A percentile compares a stretch with the other conserved stretches of the same genome.
Conservation (phyloP, 2,888 invertebrate species). For the Acleris laterana region DNA sequence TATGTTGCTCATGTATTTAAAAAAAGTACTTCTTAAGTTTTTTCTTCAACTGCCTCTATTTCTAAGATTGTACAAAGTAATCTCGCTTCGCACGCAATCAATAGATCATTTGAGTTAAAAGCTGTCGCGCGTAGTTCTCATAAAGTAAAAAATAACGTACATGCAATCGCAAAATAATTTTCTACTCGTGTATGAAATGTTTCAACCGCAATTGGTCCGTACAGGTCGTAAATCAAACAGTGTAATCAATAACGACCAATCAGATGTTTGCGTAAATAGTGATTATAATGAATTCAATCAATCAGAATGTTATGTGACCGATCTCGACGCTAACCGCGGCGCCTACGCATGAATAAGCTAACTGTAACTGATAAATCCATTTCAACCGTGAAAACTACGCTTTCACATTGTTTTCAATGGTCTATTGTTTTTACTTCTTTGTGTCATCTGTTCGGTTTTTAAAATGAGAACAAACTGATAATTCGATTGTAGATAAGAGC, state of each 20-base stretch:
- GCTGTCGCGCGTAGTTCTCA: background rate
- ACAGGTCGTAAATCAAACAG: constrained; percentile 26
- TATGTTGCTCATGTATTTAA: too few species aligned
- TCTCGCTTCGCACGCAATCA: too few species aligned
- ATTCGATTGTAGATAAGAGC: constrained; percentile 4
- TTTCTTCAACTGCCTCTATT: too few species aligned
- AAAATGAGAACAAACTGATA: constrained; percentile 5
- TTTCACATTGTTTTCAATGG: constrained; percentile 11
- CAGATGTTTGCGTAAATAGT: constrained; percentile 37
- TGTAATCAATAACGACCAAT: constrained; percentile 34
- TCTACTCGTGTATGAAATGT: constrained; percentile 2
- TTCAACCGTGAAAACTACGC: constrained; percentile 22
- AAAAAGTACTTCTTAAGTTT: too few species aligned
- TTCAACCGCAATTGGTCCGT: constrained; percentile 15
- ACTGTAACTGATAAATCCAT: constrained; percentile 12
- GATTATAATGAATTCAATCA: constrained; percentile 38
- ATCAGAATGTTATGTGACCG: constrained; percentile 34
- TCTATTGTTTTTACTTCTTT: background rate
- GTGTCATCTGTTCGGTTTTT: too few species aligned
- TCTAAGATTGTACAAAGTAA: too few species aligned
- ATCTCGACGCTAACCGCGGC: constrained; percentile 23
- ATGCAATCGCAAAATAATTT: constrained; percentile 1
- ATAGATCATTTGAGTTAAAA: background rate
- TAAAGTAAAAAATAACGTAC: too few species aligned
- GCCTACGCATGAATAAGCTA: constrained; percentile 26